Evolutionary conservation across 2,888 invertebrate genomes (phyloP).

Genomic region (Taenaris catops): DNA sequence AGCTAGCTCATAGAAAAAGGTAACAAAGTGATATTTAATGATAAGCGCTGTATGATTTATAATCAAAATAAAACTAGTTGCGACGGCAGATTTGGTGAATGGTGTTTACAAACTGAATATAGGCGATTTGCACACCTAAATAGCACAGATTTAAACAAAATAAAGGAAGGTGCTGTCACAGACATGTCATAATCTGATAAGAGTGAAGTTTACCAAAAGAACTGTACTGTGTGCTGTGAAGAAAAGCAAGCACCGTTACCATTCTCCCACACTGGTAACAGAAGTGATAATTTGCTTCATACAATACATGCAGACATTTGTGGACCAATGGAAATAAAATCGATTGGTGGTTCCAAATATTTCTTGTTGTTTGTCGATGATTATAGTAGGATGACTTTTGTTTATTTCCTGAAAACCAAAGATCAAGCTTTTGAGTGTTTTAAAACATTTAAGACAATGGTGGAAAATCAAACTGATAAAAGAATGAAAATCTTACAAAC

Average conservation of each 20-base stretch:
- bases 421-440: slow-evolving; percentile 28
- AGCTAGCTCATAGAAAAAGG: background rate
- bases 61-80: background rate
- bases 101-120: slow-evolving; percentile 2
- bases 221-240: slow-evolving; percentile 17
- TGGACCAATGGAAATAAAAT: slow-evolving; percentile 38
- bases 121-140: slow-evolving; percentile 1
- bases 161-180: slow-evolving; percentile 25
- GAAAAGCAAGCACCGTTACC: slow-evolving; percentile 17
- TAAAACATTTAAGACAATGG: slow-evolving; percentile 16
- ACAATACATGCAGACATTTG: slow-evolving; percentile 40
- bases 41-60: background rate
- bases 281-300: slow-evolving; percentile 29
- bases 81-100: background rate
- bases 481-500: slow-evolving; percentile 21
- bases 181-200: slow-evolving; percentile 22
- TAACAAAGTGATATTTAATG: background rate
- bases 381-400: slow-evolving; percentile 25
- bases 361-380: slow-evolving; percentile 45
- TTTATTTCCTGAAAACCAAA: slow-evolving; percentile 40
- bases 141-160: slow-evolving; percentile 15
- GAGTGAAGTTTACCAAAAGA: slow-evolving; percentile 14
- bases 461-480: slow-evolving; percentile 20
- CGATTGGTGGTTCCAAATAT: slow-evolving; percentile 37
- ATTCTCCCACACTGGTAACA: slow-evolving; percentile 11